phyloP scores from a whole-genome alignment of 2,113 vertebrate species.

The Clupea harengus region DNA sequence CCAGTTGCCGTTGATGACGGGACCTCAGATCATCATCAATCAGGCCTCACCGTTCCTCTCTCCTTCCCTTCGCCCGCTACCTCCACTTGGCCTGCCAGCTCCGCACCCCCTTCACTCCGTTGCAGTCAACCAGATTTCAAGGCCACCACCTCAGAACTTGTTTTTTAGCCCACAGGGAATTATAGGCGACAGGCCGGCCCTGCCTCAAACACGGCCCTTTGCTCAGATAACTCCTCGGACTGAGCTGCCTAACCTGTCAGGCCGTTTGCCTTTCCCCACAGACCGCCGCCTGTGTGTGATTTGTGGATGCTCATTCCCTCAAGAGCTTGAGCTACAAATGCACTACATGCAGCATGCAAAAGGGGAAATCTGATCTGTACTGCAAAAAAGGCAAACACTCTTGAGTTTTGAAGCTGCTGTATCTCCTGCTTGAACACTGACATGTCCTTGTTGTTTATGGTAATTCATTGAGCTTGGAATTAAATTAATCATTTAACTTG shows the following conservation, averaged over 20 bases:
- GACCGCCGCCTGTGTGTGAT: conserved; percentile 76
- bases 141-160: conserved; percentile 65
- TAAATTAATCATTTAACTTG: neutral
- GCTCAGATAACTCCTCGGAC: conserved; percentile 60
- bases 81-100: conserved; percentile 62
- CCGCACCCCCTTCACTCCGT: conserved; percentile 68
- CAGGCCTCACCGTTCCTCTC: conserved; percentile 68
- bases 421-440: conserved; percentile 21
- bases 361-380: conserved; percentile 65
- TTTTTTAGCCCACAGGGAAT: conserved; percentile 68
- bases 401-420: conserved; percentile 28
- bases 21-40: conserved; percentile 67
- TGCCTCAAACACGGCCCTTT: conserved; percentile 64
- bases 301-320: conserved; percentile 70
- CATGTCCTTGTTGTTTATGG: conserved; percentile 32
- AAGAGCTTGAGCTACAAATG: conserved; percentile 74
- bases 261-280: conserved; percentile 65
- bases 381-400: neutral
- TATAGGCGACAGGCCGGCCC: conserved; percentile 61
- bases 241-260: conserved; percentile 62
- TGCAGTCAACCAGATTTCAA: conserved; percentile 56
- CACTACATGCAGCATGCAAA: conserved; percentile 78
- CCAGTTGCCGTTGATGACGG: conserved; percentile 63
- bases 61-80: conserved; percentile 61
- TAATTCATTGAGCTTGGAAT: neutral